Percentiles rank a stretch among this genome's conserved stretches.
Evolutionary conservation across 2,113 vertebrate species (phyloP).

Genomic region (Catagonus wagneri): DNA sequence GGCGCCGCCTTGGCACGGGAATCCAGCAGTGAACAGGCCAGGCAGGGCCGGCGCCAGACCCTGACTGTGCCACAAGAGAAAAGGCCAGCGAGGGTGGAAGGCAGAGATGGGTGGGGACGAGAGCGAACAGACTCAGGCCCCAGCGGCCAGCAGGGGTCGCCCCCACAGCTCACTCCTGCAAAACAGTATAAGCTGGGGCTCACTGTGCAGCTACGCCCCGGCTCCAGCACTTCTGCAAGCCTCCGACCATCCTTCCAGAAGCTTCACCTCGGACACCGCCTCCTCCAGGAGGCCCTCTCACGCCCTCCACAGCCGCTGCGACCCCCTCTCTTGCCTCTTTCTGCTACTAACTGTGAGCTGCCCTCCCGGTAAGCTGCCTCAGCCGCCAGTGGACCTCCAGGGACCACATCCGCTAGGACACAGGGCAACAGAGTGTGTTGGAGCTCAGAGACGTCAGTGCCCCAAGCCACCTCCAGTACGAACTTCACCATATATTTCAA

Average conservation of each 20-base stretch:
- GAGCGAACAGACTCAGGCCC: not conserved
- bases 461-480: rapidly evolving
- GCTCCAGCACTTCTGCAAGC: not conserved
- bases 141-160: rapidly evolving
- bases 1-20: rapidly evolving
- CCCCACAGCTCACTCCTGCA: not conserved
- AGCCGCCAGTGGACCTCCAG: rapidly evolving
- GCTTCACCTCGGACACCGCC: not conserved
- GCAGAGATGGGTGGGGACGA: rapidly evolving
- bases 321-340: too few species aligned
- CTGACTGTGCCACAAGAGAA: rapidly evolving
- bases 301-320: rapidly evolving
- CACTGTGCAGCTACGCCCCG: rapidly evolving
- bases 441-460: rapidly evolving
- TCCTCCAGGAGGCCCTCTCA: not conserved
- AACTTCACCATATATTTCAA: rapidly evolving
- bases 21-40: rapidly evolving
- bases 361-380: rapidly evolving
- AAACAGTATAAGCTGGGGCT: rapidly evolving
- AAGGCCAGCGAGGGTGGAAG: not conserved
- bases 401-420: rapidly evolving
- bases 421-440: rapidly evolving
- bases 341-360: rapidly evolving
- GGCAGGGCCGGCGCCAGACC: not conserved
- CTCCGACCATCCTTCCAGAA: not conserved